Percentiles rank a stretch among this genome's conserved stretches.
phyloP scores from a whole-genome alignment of 2,797 vertebrate genomes.

The Acridotheres tristis region DNA sequence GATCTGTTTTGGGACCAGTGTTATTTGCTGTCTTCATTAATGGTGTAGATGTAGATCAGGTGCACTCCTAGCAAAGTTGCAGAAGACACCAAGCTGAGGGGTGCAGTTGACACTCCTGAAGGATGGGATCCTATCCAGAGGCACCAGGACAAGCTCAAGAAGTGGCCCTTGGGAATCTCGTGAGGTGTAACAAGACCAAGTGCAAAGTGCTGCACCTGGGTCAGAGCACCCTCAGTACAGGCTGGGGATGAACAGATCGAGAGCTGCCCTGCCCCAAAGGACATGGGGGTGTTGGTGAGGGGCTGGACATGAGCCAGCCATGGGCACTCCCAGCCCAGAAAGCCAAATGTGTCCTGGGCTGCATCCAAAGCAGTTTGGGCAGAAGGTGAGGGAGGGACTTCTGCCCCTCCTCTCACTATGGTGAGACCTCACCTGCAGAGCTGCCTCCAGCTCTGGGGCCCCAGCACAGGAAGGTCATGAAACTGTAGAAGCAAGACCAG shows the following conservation, averaged over 20 bases:
- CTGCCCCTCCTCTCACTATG: accelerated
- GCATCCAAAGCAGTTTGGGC: not conserved
- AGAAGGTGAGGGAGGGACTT: not conserved
- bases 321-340: not conserved
- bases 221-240: not conserved
- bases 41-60: accelerated
- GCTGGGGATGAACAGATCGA: accelerated
- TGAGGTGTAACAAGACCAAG: not conserved
- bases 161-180: not conserved
- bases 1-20: accelerated
- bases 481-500: too few species aligned
- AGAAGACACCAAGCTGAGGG: not conserved
- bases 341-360: not conserved
- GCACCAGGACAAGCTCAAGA: not conserved
- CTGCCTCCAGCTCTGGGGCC: not conserved
- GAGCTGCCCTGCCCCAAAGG: not conserved
- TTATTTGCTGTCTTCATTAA: not conserved
- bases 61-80: not conserved
- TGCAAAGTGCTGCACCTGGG: too few species aligned
- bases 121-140: not conserved
- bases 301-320: not conserved
- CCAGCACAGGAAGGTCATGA: not conserved
- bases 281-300: not conserved
- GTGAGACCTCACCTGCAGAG: not conserved
- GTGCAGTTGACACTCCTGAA: not conserved